Conservation (phyloP, 2,797 vertebrate species). For the Jordanella pulchra region DNA sequence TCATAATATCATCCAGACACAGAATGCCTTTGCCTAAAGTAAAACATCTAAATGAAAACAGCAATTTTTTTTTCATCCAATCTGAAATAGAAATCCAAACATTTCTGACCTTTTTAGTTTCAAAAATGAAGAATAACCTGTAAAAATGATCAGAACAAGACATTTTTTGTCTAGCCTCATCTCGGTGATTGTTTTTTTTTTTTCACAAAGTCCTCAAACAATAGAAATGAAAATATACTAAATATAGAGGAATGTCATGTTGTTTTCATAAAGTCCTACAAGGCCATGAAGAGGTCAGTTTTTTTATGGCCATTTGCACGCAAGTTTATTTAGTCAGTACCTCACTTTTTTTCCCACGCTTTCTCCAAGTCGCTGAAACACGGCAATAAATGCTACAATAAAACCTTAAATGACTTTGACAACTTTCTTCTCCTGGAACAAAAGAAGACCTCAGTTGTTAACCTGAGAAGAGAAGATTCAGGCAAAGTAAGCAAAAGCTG, state of each 20-base stretch:
- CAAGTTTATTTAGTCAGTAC: constrained; percentile 29
- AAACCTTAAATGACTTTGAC: constrained; percentile 36
- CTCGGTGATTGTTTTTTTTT: background rate
- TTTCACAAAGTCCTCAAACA: constrained; percentile 21
- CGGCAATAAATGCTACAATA: constrained; percentile 23
- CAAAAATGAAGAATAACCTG: background rate
- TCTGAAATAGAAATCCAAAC: background rate
- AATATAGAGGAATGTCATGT: constrained; percentile 8
- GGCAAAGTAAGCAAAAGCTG: constrained; percentile 1
- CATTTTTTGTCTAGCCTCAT: background rate
- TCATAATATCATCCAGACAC: constrained; percentile 8
- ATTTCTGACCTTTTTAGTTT: background rate
- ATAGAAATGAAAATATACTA: constrained; percentile 7
- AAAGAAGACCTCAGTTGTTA: constrained; percentile 18
- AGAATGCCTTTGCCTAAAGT: constrained; percentile 12
- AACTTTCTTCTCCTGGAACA: constrained; percentile 51
- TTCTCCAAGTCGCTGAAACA: constrained; percentile 34
- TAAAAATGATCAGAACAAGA: background rate
- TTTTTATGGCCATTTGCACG: constrained; percentile 42
- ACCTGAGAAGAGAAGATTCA: constrained; percentile 11
- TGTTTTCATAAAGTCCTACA: constrained; percentile 25
- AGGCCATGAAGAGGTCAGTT: constrained; percentile 35
- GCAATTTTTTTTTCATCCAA: background rate
- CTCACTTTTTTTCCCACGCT: constrained; percentile 30
- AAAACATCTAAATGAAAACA: constrained; percentile 34